Evolutionary conservation across 2,888 invertebrate genomes (phyloP).

Genomic region (Noctua comes): DNA sequence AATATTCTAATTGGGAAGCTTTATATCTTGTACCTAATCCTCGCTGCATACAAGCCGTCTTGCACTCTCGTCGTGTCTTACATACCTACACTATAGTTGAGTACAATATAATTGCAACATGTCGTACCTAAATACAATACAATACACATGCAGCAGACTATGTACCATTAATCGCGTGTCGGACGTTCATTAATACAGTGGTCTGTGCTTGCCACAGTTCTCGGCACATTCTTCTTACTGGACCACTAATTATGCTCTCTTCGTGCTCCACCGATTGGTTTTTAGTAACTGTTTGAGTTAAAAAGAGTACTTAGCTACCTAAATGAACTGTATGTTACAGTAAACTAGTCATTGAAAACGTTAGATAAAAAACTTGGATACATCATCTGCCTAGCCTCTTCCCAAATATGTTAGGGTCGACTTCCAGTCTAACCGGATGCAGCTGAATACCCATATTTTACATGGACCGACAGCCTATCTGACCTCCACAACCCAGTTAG

Average conservation of each 20-base stretch:
- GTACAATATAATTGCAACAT: constrained; percentile 14
- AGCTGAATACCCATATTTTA: no score
- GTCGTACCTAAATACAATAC: constrained; percentile 28
- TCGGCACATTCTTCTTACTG: constrained; percentile 49
- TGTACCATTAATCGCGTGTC: constrained; percentile 55
- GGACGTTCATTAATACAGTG: constrained; percentile 50
- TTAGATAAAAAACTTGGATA: background rate
- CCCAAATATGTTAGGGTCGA: no score
- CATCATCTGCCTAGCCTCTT: no score
- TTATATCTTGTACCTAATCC: background rate
- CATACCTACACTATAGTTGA: background rate
- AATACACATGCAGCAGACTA: constrained; percentile 22
- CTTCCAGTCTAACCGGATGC: no score
- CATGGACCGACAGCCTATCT: no score
- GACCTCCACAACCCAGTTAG: no score
- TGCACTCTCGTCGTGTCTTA: background rate
- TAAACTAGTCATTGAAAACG: background rate
- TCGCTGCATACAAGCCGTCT: background rate
- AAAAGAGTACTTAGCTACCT: background rate
- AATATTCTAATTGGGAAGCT: background rate
- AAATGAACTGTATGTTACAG: background rate
- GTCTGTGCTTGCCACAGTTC: constrained; percentile 51
- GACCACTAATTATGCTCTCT: constrained; percentile 39
- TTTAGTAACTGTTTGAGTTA: constrained; percentile 6
- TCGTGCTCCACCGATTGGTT: constrained; percentile 20